These are phyloP conservation scores for Lophotriccus pileatus DNA, from an alignment of 2,797 vertebrate genomes.

Conservation along the genomic window DNA sequence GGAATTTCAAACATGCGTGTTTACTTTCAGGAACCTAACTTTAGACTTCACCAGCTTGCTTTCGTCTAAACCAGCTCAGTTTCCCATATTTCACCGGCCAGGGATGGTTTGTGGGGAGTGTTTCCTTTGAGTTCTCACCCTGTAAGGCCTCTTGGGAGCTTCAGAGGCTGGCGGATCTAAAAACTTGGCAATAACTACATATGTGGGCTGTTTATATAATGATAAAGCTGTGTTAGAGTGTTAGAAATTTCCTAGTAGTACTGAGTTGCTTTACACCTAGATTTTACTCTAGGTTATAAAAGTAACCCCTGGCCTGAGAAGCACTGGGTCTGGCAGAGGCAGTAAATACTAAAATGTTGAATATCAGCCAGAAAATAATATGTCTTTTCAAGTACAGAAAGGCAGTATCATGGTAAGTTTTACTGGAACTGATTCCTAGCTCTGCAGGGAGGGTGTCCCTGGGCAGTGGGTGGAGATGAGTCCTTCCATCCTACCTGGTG, in stretches of 20 bases:
- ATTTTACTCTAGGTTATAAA: neutral
- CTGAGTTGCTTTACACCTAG: neutral
- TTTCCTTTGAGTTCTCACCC: slow-evolving; percentile 6
- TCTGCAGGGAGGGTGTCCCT: neutral
- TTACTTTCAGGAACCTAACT: slow-evolving; percentile 38
- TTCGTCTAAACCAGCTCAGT: neutral
- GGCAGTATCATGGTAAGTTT: neutral
- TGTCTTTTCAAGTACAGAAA: neutral
- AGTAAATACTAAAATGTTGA: neutral
- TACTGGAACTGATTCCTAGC: neutral
- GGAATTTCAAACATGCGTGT: slow-evolving; percentile 37
- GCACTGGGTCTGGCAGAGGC: neutral
- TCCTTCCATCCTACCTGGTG: neutral
- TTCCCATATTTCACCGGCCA: slow-evolving; percentile 6
- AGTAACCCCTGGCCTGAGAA: neutral
- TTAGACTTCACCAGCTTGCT: neutral
- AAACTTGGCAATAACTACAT: neutral
- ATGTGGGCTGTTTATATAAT: neutral
- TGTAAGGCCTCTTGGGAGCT: neutral
- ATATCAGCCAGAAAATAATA: neutral
- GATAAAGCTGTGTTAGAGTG: neutral
- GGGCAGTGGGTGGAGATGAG: neutral
- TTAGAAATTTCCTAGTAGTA: neutral
- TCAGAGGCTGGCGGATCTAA: neutral
- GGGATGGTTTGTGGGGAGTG: neutral